Evolutionary conservation across 2,888 invertebrate species (phyloP), one percentile per base, ranked within the genome.

Genomic region (Schizaphis graminum): DNA sequence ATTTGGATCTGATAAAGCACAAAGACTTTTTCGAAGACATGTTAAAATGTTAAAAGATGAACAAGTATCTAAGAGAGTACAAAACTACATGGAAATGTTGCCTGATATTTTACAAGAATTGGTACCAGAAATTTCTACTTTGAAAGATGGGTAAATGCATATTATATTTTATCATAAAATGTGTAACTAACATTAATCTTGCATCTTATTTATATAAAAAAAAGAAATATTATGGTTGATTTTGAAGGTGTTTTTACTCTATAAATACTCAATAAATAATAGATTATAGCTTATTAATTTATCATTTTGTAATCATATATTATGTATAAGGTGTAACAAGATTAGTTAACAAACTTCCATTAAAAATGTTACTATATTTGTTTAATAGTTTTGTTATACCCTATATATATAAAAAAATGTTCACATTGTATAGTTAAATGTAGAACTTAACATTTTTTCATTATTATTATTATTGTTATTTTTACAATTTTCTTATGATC

Each of bases 31-130:
- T 96, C 96, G 97, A 95, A 96, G 97, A 94, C 98, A 98, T 96
- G 97, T 98, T 95, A 98, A 97, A 95, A 97, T 97, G 95, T 96
- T 98, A 94, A 97, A 98, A 95, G 98, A 98, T 95, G 98, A 98
- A 95, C 97, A 98, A 96, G 96, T 98, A 94, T 97, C 97, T 90
- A 97, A 97, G 95, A 97, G 97, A 95, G 97, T 98, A 95, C 97
- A 97, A 95, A 97, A 97, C 95, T 98, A 98, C 96, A 97, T 98
- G 96, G 97, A 97, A 95, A 97, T 97, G 96, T 96, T 98, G 95
- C 98, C 98, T 13, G 97, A 97, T 95, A 97, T 98, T 94, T 96
- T 98, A 94, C 97, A 97, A 95, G 97, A 97, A 96, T 97, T 98
- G 95, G 97, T 98, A 95, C 98, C 98, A 10, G 98, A 98, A 95